Evolutionary conservation across 35 echinoderm and acorn worm genomes (phyloP).

Genomic region (Nesometra sesokonis): DNA sequence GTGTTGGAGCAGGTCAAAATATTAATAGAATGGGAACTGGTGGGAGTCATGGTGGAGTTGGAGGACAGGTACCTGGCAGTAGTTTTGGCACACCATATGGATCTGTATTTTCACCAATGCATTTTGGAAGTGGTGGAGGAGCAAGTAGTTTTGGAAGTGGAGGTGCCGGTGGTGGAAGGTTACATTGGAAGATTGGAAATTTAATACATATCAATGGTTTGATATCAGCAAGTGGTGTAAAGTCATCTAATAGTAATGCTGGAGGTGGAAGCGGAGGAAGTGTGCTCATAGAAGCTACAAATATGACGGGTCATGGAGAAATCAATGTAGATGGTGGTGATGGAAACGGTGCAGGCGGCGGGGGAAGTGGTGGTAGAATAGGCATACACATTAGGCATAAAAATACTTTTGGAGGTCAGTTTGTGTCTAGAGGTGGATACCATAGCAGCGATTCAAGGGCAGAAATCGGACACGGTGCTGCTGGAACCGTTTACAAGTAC

Average conservation of each 20-base stretch:
- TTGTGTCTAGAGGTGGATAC: conserved; percentile 36
- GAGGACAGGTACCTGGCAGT: conserved; percentile 15
- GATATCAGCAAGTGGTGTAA: conserved; percentile 37
- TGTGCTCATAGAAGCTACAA: conserved; percentile 67
- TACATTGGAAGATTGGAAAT: conserved; percentile 60
- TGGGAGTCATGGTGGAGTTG: conserved; percentile 58
- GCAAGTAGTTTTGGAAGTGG: conserved; percentile 29
- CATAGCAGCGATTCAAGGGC: conserved; percentile 8
- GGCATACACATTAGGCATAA: conserved; percentile 73
- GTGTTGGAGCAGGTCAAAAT: conserved; percentile 41
- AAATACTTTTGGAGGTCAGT: conserved; percentile 75
- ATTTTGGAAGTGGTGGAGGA: conserved; percentile 73
- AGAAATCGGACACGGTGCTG: conserved; percentile 54
- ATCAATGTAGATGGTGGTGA: conserved; percentile 52
- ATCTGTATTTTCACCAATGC: conserved; percentile 58
- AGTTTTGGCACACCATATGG: conserved; percentile 48
- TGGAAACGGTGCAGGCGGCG: conserved; percentile 31
- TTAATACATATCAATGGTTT: conserved; percentile 76
- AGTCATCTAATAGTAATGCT: conserved; percentile 12
- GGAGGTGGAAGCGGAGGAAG: conserved; percentile 85
- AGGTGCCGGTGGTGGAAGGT: conserved; percentile 56
- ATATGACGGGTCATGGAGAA: conserved; percentile 82
- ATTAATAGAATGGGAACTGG: conserved; percentile 34
- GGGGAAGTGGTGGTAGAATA: conserved; percentile 74
- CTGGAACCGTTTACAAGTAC: conserved; percentile 86